Evolutionary conservation across 2,888 invertebrate genomes (phyloP).

Genomic region (Polydesmus complanatus): DNA sequence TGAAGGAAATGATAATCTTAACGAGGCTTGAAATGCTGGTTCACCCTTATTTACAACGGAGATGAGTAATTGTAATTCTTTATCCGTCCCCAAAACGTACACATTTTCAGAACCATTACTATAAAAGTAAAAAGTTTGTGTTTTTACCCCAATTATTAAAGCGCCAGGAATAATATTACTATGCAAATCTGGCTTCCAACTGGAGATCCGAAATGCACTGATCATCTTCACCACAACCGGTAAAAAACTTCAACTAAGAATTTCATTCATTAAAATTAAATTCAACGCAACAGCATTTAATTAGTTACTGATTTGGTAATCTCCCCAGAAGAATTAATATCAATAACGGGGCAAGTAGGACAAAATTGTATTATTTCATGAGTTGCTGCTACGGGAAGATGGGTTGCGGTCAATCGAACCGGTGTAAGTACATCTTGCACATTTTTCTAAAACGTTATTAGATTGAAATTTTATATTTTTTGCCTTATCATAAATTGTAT

Average conservation of each 20-base stretch:
- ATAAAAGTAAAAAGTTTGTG: too few species aligned
- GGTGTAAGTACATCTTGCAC: slow-evolving; percentile 13
- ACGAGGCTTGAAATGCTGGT: slow-evolving; percentile 28
- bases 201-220: slow-evolving; percentile 14
- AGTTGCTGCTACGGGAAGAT: neutral
- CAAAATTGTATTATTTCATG: slow-evolving; percentile 18
- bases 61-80: slow-evolving; percentile 25
- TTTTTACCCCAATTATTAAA: neutral
- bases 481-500: too few species aligned
- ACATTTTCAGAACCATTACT: neutral
- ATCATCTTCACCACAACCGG: slow-evolving; percentile 14
- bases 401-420: slow-evolving; percentile 4
- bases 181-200: slow-evolving; percentile 3
- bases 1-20: slow-evolving; percentile 22
- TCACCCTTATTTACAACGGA: slow-evolving; percentile 30
- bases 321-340: neutral
- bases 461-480: too few species aligned
- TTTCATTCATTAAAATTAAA: neutral
- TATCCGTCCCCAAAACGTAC: slow-evolving; percentile 26
- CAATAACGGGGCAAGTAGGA: slow-evolving; percentile 21
- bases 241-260: slow-evolving; percentile 8
- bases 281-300: neutral
- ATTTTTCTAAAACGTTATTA: slow-evolving; percentile 10
- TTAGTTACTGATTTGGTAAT: slow-evolving; percentile 3
- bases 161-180: slow-evolving; percentile 2